Evolutionary conservation across 1,140 invertebrate species (phyloP), one percentile per base, ranked within the genome.

Genomic region (Euwallacea similis): DNA sequence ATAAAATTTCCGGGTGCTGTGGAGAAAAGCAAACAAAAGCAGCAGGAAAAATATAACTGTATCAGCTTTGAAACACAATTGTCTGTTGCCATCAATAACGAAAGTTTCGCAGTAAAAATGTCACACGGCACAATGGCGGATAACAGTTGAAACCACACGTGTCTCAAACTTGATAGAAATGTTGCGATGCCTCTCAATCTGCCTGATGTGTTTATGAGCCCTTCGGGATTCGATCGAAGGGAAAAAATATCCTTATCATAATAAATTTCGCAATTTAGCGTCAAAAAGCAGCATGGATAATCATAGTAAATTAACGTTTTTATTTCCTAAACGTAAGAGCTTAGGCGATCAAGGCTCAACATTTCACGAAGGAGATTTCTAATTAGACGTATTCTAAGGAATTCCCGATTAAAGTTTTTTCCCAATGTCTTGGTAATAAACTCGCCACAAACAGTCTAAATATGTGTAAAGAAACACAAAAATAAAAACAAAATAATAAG

Each of bases 61-160:
- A 69, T 59, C 64, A 66, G 64, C 62, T 66, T 66, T 66, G 64
- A 66, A 66, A 66, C 64, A 55, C 64, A 66, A 66, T 66, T 66
- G 64, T 66, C 64, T 66, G 64, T 15, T 66, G 64, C 64, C 64
- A 66, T 66, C 64, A 66, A 66, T 66, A 66, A 66, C 64, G 50
- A 66, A 66, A 66, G 64, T 66, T 66, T 66, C 64, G 64, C 64
- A 66, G 64, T 66, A 66, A 66, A 66, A 66, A 66, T 65, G 64
- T 66, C 64, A 66, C 64, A 66, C 11, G 41, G 64, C 64, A 66
- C 64, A 66, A 66, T 66, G 64, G 64, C 64, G 64, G 64, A 66
- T 66, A 66, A 66, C 64, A 66, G 64, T 66, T 66, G 50, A 66
- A 66, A 47, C 64, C 61, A 63, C 64, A 66, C 64, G 46, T 53